Evolutionary conservation across 1,140 invertebrate species (phyloP).

Genomic region (Drosophila serrata): DNA sequence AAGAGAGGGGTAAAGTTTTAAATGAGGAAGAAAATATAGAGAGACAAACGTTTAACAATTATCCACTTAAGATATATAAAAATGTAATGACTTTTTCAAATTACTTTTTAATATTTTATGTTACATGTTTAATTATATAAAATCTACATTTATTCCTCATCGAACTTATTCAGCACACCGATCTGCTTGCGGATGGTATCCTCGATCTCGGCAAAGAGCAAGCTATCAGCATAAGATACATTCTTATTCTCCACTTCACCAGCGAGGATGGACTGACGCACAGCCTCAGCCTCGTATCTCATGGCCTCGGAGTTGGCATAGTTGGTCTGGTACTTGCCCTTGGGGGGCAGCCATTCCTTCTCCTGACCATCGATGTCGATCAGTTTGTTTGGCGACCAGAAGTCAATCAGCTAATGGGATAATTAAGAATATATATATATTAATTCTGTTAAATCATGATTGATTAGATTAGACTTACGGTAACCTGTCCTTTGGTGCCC

Average conservation of each 20-base stretch:
- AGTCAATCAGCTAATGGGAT: constrained; percentile 75
- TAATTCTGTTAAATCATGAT: not conserved
- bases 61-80: not conserved
- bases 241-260: constrained; percentile 88
- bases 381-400: constrained; percentile 85
- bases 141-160: constrained; percentile 71
- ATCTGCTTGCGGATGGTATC: constrained; percentile 89
- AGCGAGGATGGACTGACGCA: constrained; percentile 88
- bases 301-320: constrained; percentile 90
- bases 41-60: not conserved
- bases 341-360: constrained; percentile 87
- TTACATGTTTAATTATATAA: constrained; percentile 11
- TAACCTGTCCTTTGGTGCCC: constrained; percentile 89
- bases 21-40: not conserved
- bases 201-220: constrained; percentile 88
- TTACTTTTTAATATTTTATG: constrained; percentile 21
- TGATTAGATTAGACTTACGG: constrained; percentile 81
- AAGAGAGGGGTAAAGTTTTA: not conserved
- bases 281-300: constrained; percentile 91
- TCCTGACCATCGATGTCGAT: constrained; percentile 86
- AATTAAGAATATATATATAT: constrained; percentile 13
- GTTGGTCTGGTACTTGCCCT: constrained; percentile 86
- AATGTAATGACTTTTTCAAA: not conserved
- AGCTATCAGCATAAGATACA: constrained; percentile 87
- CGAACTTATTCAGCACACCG: constrained; percentile 88